phyloP scores from a whole-genome alignment of 2,797 vertebrate genomes.

The Eulemur coronatus region DNA sequence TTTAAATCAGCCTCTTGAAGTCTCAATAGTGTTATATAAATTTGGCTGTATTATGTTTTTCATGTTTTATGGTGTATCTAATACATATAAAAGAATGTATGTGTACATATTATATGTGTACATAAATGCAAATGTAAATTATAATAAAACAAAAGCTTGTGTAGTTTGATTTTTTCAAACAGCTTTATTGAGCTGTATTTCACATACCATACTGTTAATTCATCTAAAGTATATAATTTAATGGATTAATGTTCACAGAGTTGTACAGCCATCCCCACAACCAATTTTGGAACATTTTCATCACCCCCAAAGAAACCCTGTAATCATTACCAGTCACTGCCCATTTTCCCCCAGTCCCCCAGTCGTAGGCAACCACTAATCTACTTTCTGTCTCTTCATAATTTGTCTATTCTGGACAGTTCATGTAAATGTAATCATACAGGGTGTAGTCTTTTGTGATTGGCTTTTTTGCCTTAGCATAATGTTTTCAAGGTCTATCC shows the following conservation, averaged over 20 bases:
- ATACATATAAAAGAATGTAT: constrained; percentile 4
- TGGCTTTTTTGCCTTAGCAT: not conserved
- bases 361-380: not conserved
- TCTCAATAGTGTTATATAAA: not conserved
- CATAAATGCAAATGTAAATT: not conserved
- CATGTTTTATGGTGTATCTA: constrained; percentile 14
- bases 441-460: not conserved
- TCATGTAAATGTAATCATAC: not conserved
- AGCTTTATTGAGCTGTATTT: constrained; percentile 1
- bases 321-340: not conserved
- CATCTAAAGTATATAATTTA: not conserved
- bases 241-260: not conserved
- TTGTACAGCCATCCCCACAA: not conserved
- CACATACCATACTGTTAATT: not conserved
- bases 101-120: not conserved
- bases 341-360: not conserved
- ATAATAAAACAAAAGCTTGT: not conserved
- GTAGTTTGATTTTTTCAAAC: not conserved
- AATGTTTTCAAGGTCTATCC: not conserved
- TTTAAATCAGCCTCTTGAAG: not conserved
- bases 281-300: not conserved
- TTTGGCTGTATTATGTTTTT: constrained; percentile 12
- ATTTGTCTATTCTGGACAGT: not conserved
- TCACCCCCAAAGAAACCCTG: not conserved
- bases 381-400: not conserved